A percentile compares a stretch with the other conserved stretches of the same genome.
Conservation (phyloP, 2,113 vertebrate genomes). For the Laticauda laticaudata region DNA sequence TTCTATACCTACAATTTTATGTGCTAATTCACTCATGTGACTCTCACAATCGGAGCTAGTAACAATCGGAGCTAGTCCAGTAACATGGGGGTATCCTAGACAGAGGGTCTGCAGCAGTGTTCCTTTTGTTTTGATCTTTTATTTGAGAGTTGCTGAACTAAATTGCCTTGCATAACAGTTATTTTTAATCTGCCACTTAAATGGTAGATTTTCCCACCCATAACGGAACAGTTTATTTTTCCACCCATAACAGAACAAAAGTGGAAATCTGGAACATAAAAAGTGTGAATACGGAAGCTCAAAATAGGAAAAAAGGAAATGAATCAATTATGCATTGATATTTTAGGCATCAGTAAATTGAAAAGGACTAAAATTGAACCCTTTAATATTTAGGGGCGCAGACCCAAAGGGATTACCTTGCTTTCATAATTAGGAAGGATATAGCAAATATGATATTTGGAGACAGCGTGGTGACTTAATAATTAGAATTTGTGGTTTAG, state of each 20-base stretch:
- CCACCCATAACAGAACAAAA: background rate
- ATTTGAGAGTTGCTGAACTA: background rate
- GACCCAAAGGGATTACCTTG: background rate
- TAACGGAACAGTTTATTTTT: background rate
- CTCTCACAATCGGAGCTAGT: background rate
- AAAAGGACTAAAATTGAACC: background rate
- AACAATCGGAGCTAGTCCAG: too few species aligned
- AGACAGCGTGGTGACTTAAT: background rate
- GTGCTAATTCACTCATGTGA: background rate
- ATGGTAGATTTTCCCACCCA: background rate
- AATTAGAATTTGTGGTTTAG: background rate
- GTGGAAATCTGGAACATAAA: background rate
- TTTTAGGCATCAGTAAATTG: background rate
- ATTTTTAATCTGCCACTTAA: background rate
- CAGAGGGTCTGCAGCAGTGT: background rate
- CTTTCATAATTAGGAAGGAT: background rate
- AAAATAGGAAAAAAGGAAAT: background rate
- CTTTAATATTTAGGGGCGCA: background rate
- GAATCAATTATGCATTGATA: background rate
- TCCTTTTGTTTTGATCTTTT: background rate
- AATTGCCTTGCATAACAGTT: background rate
- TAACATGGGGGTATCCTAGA: background rate
- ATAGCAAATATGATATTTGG: background rate
- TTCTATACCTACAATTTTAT: background rate
- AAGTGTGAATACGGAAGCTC: background rate